Percentiles rank a stretch among this genome's conserved stretches.
Conservation (phyloP, 2,888 invertebrate genomes). For the Ceriagrion tenellum region DNA sequence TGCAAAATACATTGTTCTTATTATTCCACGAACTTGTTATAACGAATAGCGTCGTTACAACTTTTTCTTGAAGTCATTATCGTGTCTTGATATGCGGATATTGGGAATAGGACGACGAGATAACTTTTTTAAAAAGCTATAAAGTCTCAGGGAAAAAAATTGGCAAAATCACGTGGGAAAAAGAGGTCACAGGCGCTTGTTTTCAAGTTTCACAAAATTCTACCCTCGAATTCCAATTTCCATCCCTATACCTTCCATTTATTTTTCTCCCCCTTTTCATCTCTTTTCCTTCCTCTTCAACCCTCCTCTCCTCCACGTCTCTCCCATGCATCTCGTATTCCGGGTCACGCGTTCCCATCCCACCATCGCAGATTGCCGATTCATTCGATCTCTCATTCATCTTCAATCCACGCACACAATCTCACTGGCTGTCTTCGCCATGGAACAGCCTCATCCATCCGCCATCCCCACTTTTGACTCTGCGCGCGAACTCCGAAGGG, state of each 20-base stretch:
- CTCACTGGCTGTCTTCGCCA: too few relatives aligned
- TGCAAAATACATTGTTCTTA: too few relatives aligned
- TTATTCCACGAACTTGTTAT: too few relatives aligned
- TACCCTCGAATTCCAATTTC: too few relatives aligned
- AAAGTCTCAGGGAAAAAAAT: neutral
- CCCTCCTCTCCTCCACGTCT: too few relatives aligned
- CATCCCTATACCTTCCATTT: too few relatives aligned
- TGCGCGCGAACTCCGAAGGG: too few relatives aligned
- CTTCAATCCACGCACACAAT: neutral
- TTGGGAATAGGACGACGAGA: too few relatives aligned
- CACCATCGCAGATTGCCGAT: neutral
- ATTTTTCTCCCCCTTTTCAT: neutral
- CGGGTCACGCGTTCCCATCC: neutral
- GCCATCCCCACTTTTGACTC: neutral
- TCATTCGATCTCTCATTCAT: conserved; percentile 27
- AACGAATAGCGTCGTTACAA: too few relatives aligned
- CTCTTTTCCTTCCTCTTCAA: neutral
- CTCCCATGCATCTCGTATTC: neutral
- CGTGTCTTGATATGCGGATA: too few relatives aligned
- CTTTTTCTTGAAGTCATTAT: too few relatives aligned
- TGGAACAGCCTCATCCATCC: neutral
- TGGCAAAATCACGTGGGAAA: neutral
- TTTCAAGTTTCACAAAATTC: too few relatives aligned
- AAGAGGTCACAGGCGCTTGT: neutral
- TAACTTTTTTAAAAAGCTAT: neutral